Percentiles rank a stretch among this genome's conserved stretches.
Conservation (phyloP, 2,888 invertebrate species). For the Arge pagana region DNA sequence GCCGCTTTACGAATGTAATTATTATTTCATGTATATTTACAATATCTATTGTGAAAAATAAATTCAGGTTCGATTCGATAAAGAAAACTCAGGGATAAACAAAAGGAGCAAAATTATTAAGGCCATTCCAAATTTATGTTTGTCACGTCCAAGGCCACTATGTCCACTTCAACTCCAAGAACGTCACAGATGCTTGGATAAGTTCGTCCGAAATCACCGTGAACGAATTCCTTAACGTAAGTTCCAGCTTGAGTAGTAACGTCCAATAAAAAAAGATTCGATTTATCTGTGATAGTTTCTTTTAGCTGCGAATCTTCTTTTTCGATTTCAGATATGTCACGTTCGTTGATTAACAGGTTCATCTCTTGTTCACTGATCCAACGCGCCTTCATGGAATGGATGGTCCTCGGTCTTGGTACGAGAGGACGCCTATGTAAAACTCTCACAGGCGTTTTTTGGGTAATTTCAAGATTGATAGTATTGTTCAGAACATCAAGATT, state of each 20-base stretch:
- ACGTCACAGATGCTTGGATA: conserved; percentile 74
- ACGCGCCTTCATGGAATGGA: conserved; percentile 69
- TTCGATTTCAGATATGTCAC: conserved; percentile 16
- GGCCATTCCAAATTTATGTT: conserved; percentile 80
- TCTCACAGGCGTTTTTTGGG: conserved; percentile 87
- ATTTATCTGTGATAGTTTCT: conserved; percentile 33
- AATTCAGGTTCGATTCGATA: too few relatives aligned
- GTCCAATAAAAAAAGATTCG: conserved; percentile 67
- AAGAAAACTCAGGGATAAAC: too few relatives aligned
- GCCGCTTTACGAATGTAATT: too few relatives aligned
- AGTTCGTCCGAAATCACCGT: conserved; percentile 93
- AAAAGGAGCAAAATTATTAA: too few relatives aligned
- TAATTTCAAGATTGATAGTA: conserved; percentile 64
- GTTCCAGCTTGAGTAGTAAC: conserved; percentile 89
- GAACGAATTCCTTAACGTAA: conserved; percentile 97
- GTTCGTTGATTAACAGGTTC: conserved; percentile 27
- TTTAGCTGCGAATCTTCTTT: neutral
- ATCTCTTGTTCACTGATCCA: conserved; percentile 39
- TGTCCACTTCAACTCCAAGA: conserved; percentile 75
- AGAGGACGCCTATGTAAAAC: conserved; percentile 87
- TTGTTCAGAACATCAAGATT: conserved; percentile 62
- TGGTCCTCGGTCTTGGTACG: conserved; percentile 68
- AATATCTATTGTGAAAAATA: too few relatives aligned
- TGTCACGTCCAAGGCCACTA: conserved; percentile 89
- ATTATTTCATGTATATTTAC: too few relatives aligned